Evolutionary conservation across 2,888 invertebrate genomes (phyloP), one percentile per base, ranked within the genome.

Genomic region (Mechanitis mazaeus): DNA sequence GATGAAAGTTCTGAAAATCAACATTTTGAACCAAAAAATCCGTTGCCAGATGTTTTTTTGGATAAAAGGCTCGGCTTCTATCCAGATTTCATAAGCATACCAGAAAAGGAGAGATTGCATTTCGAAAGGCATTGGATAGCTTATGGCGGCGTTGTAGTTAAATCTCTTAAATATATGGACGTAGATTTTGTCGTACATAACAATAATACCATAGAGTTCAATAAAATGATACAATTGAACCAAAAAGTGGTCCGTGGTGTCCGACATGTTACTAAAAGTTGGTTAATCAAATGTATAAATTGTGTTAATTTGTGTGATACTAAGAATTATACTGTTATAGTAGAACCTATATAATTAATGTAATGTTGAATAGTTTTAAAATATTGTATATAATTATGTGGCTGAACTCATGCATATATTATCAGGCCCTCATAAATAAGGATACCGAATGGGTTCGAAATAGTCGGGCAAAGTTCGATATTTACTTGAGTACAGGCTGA

Each of bases 71-170:
- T 90, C 63, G 88, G 84, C 3, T 89, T 90, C 62, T 89, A 87
- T 71, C 90, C 90, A n/a, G 88, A 89, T 64, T 87, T 86, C 56
- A 79, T 88, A 64, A 84, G 84, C 66, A 83, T 89, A 66, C 68
- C 83, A 0, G 87, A 87, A 67, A 73, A 79, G 0, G 86, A 87
- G 68, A 76, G 84, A 58, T 69, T 65, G 12, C 71, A 78, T 70
- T 86, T 86, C 61, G 90, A 89, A 71, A 87, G 94, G 69, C 93
- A 93, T 80, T 93, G 94, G 87, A 86, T 93, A 57, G 94, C 93
- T 1, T 92, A 91, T 65, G 92, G 92, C 3, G 93, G 93, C 2
- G 77, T 68, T 12, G 73, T 92, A 28, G 81, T 79, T 0, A 88
- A 89, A 63, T 77, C 87, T 11, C 63, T 90, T n/a, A 76, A 75